These are phyloP conservation scores for Cherax quadricarinatus DNA, from an alignment of 1,140 invertebrate genomes.

Conservation along the genomic window DNA sequence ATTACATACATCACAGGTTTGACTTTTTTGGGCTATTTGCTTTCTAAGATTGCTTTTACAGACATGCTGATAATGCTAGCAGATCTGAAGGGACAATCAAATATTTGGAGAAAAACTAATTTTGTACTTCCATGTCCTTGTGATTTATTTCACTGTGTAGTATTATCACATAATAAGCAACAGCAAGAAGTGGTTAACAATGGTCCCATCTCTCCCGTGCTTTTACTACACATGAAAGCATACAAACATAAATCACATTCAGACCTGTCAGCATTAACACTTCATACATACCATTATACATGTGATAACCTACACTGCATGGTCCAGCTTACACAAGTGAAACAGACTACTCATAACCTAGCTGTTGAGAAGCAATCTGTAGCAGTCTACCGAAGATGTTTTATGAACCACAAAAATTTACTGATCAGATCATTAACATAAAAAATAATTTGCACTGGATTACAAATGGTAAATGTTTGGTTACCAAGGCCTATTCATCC, in stretches of 20 bases:
- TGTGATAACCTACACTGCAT: not conserved
- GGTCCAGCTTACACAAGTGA: not conserved
- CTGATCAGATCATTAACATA: not conserved
- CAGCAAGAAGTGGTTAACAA: not conserved
- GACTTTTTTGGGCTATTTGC: not conserved
- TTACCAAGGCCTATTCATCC: constrained; percentile 33
- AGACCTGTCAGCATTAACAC: not conserved
- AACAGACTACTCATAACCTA: not conserved
- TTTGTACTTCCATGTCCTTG: constrained; percentile 60
- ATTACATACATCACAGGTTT: not conserved
- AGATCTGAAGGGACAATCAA: constrained; percentile 26
- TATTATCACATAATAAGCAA: not conserved
- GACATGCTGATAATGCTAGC: constrained; percentile 9
- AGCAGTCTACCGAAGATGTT: not conserved
- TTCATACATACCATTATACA: not conserved
- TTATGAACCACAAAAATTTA: not conserved
- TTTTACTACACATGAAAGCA: not conserved
- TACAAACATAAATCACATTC: not conserved
- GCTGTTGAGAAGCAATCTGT: not conserved
- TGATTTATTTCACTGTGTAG: constrained; percentile 15
- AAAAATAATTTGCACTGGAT: constrained; percentile 13
- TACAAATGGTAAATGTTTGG: not conserved
- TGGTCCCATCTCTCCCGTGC: not conserved
- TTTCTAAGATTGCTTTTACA: not conserved
- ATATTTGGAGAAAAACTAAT: constrained; percentile 15